Evolutionary conservation across 2,888 invertebrate species (phyloP), one percentile per base, ranked within the genome.

Genomic region (Glaucopsyche alexis): DNA sequence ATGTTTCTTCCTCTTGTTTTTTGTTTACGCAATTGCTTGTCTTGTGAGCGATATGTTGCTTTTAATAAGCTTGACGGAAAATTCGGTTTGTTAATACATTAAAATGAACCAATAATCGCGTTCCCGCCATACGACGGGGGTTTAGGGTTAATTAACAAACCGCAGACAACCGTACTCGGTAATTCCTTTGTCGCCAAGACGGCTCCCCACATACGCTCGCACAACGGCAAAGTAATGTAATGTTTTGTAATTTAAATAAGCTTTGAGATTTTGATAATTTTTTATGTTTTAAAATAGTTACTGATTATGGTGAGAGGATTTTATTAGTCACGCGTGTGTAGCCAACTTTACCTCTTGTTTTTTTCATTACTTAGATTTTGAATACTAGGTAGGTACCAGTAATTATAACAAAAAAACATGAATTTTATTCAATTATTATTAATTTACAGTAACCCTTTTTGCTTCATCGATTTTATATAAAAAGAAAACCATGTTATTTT

Each of bases 101-200:
- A 87, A 87, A 89, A 90, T 89, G 87, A 90, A 87, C 87, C 87
- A 87, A 90, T 91, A 90, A 90, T 91, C 90, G 88, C 85, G 84
- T 60, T 60, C 85, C 87, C 81, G 83, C 87, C 86, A 81, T 85
- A 84, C 79, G 81, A 79, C 80, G 82, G 82, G 87, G 89, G 88
- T 90, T 89, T 92, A 87, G 86, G 91, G 91, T 92, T 92, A 92
- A 92, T 92, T 91, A 92, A 90, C 90, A 85, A 90, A 89, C 92
- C 92, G 86, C 91, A 90, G 88, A 89, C 89, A 81, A 81, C 77
- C 81, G 81, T 75, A 78, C 77, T 78, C 81, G 83, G 83, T 90
- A 91, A 92, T 90, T 89, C 90, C 88, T 88, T 90, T 91, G 91
- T 91, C 88, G 87, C 84, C 72, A 71, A 67, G 49, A 72, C 40